Conservation (phyloP, 1,140 invertebrate species). For the Lethocerus indicus region DNA sequence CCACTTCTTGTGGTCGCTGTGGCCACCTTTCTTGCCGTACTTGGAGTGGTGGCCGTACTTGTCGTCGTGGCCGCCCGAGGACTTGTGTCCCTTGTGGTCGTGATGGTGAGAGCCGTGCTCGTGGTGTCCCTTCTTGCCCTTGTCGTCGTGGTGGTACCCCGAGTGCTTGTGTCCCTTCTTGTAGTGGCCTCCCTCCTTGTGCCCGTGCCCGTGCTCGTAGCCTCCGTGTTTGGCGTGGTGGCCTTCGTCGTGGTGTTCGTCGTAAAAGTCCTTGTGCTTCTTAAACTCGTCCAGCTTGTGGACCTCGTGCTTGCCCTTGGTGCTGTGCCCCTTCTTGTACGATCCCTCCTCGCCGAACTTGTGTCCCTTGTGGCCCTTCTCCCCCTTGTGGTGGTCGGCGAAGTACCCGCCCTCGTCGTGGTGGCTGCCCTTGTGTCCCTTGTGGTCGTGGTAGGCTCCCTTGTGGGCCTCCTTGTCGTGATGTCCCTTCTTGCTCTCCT, state of each 20-base stretch:
- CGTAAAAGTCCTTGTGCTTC: constrained; percentile 50
- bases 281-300: constrained; percentile 53
- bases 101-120: constrained; percentile 40
- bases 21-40: constrained; percentile 45
- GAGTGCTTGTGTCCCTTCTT: constrained; percentile 53
- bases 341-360: constrained; percentile 41
- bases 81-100: constrained; percentile 45
- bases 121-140: constrained; percentile 40
- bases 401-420: constrained; percentile 31
- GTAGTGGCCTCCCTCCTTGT: constrained; percentile 51
- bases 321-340: constrained; percentile 43
- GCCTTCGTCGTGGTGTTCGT: constrained; percentile 41
- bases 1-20: constrained; percentile 47
- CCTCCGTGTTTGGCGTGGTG: constrained; percentile 40
- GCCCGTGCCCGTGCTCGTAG: constrained; percentile 37
- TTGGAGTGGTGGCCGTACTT: constrained; percentile 44
- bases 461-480: constrained; percentile 45
- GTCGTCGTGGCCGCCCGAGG: constrained; percentile 42
- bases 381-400: constrained; percentile 31
- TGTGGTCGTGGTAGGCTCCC: constrained; percentile 42
- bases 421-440: constrained; percentile 43
- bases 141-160: constrained; percentile 39
- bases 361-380: constrained; percentile 43
- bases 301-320: constrained; percentile 44
- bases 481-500: constrained; percentile 36